Conservation (phyloP, 2,888 invertebrate genomes). For the Cybosia mesomella region DNA sequence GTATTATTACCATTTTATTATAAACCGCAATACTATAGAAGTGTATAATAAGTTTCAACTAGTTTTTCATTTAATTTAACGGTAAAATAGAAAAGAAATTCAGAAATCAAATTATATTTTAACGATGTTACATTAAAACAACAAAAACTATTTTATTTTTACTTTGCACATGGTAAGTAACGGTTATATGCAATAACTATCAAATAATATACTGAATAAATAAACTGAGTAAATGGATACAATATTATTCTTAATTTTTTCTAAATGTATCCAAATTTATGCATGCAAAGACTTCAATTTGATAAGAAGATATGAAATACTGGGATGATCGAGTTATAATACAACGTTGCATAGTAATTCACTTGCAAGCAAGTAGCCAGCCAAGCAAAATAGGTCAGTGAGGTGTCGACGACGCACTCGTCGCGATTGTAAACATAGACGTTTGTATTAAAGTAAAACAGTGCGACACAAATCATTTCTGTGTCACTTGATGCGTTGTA, state of each 20-base stretch:
- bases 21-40: too few species aligned
- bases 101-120: too few species aligned
- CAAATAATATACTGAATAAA: background rate
- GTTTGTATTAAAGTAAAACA: constrained; percentile 20
- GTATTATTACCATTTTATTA: too few species aligned
- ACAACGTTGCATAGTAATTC: constrained; percentile 24
- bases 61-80: too few species aligned
- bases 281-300: background rate
- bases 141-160: too few species aligned
- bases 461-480: constrained; percentile 27
- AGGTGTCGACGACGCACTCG: constrained; percentile 40
- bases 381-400: constrained; percentile 46
- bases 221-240: background rate
- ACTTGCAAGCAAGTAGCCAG: constrained; percentile 37
- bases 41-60: too few species aligned
- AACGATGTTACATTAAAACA: too few species aligned
- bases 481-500: constrained; percentile 16
- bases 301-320: background rate
- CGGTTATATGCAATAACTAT: background rate
- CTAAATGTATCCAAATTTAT: background rate
- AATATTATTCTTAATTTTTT: background rate
- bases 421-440: constrained; percentile 14
- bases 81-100: too few species aligned
- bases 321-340: background rate
- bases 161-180: too few species aligned